A percentile compares a stretch with the other conserved stretches of the same genome.
phyloP scores from a whole-genome alignment of 2,888 invertebrate genomes.

The Diarsia mendica region DNA sequence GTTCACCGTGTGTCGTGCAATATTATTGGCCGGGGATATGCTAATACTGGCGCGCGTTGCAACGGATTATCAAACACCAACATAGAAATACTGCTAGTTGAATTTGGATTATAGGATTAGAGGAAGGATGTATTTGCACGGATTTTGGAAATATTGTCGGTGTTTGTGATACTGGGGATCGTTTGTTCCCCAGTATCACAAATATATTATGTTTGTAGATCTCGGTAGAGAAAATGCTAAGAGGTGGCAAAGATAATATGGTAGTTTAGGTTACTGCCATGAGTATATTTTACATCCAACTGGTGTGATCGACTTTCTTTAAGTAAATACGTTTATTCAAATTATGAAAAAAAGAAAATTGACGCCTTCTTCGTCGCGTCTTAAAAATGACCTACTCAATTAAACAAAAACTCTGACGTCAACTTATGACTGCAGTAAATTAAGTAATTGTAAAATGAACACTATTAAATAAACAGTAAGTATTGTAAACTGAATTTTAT shows the following conservation, averaged over 20 bases:
- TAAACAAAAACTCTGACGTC: too few species aligned
- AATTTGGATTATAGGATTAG: slow-evolving; percentile 24
- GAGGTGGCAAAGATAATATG: not conserved
- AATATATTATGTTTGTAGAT: not conserved
- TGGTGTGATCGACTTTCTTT: not conserved
- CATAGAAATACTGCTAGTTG: slow-evolving; percentile 33
- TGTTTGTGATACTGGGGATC: not conserved
- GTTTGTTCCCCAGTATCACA: too few species aligned
- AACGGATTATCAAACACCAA: slow-evolving; percentile 41
- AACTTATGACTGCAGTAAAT: too few species aligned
- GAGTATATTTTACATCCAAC: not conserved
- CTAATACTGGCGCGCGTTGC: slow-evolving; percentile 45
- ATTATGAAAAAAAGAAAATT: not conserved
- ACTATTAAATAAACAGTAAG: not conserved
- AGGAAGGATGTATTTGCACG: not conserved
- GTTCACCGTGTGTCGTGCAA: slow-evolving; percentile 44
- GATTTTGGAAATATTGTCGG: not conserved
- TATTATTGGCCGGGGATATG: slow-evolving; percentile 61
- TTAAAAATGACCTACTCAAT: not conserved
- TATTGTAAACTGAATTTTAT: not conserved
- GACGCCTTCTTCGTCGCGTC: not conserved
- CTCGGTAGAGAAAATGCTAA: not conserved
- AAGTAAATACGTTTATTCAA: too few species aligned
- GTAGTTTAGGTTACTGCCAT: not conserved
- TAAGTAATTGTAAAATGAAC: not conserved